Base-by-base conservation (phyloP, 2,888 invertebrate species). In the Choreutis nemorana region DNA sequence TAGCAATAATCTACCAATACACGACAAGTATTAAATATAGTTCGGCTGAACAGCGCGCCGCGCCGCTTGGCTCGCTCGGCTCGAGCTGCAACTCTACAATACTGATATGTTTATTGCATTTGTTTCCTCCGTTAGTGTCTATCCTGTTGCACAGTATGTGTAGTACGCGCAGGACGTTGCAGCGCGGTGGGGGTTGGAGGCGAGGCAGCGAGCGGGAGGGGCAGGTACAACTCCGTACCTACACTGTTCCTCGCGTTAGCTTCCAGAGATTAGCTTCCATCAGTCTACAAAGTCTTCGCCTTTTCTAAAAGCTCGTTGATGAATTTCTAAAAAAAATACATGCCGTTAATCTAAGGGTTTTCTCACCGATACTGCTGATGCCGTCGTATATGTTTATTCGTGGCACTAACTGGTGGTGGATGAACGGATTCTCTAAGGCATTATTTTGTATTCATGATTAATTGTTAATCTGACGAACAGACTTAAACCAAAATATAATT, bases 281-380 rank as follows among this genome's bases (percentile, higher is more conserved):
- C 38, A 39, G 39, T 40, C 55, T 89, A 91, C 65, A 93, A 86
- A 63, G 92, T 92, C 79, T 92, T 92, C 62, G 91, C 91, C 71
- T 91, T 90, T 66, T 91, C 91, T 71, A 93, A 81, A 61, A 93
- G 83, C 73, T 92, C 92, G 63, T 90, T 90, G 66, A 92, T 91
- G 75, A 93, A 93, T 87, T 91, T 92, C 91, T 91, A 83, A 35
- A 85, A 86, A 50, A 48, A 52, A 55, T 34, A 26, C 10, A 28
- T 12, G 10, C 28, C 23, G 12, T 9, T 14, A 18, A n/a, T 24
- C n/a, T n/a, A n/a, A n/a, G n/a, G n/a, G n/a, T n/a, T n/a, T n/a
- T n/a, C n/a, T n/a, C n/a, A n/a, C 29, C 20, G 26, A 26, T 31
- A 33, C 22, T 4, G 14, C 16, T 31, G 23, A 8, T 18, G 20